phyloP scores from a whole-genome alignment of 2,888 invertebrate genomes.

The Hofmannophila pseudospretella region DNA sequence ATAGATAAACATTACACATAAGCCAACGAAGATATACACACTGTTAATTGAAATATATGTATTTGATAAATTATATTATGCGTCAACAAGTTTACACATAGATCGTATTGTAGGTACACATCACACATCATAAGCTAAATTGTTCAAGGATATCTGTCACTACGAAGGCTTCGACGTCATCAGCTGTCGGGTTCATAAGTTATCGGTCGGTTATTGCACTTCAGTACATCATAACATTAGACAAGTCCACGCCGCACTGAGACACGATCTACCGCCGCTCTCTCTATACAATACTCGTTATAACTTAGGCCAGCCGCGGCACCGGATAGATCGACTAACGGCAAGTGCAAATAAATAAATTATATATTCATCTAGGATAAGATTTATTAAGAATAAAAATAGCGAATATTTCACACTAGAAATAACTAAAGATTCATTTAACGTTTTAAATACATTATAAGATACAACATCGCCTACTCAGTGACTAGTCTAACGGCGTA shows the following conservation, averaged over 20 bases:
- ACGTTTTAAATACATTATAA: slow-evolving; percentile 64
- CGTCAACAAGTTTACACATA: slow-evolving; percentile 59
- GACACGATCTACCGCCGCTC: slow-evolving; percentile 23
- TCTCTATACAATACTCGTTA: slow-evolving; percentile 20
- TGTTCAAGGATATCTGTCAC: slow-evolving; percentile 26
- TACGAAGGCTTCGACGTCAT: slow-evolving; percentile 54
- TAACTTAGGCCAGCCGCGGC: slow-evolving; percentile 29
- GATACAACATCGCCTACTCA: slow-evolving; percentile 72
- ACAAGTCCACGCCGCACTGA: slow-evolving; percentile 34
- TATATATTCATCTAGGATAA: slow-evolving; percentile 56
- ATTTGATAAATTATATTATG: slow-evolving; percentile 62
- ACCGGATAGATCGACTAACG: slow-evolving; percentile 27
- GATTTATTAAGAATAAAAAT: slow-evolving; percentile 53
- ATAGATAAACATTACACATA: slow-evolving; percentile 38
- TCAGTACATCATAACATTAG: slow-evolving; percentile 35
- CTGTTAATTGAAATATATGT: slow-evolving; percentile 29
- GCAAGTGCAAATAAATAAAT: slow-evolving; percentile 63
- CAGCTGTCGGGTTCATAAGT: slow-evolving; percentile 54
- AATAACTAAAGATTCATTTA: slow-evolving; percentile 72
- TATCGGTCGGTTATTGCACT: slow-evolving; percentile 59
- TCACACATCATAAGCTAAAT: slow-evolving; percentile 50
- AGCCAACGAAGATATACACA: slow-evolving; percentile 60
- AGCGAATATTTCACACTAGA: slow-evolving; percentile 65
- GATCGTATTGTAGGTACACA: too few species aligned
- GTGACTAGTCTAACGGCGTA: slow-evolving; percentile 75